phyloP scores from a whole-genome alignment of 1,140 invertebrate species.

The Batillaria attramentaria region DNA sequence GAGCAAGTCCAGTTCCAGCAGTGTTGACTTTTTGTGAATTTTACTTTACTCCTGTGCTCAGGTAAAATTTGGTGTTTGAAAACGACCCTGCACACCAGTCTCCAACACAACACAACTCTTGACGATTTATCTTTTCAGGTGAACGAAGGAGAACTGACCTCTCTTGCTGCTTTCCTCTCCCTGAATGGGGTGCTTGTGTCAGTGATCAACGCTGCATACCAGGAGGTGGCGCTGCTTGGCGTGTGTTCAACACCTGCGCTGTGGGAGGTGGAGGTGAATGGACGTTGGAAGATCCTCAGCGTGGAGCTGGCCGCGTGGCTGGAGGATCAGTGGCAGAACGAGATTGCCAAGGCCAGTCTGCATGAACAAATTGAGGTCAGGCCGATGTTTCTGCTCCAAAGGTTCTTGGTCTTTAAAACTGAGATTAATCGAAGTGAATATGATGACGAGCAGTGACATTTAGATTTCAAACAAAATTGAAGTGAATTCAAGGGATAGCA shows the following conservation, averaged over 20 bases:
- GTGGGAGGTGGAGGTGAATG: constrained; percentile 87
- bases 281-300: constrained; percentile 82
- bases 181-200: constrained; percentile 82
- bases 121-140: constrained; percentile 69
- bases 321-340: constrained; percentile 83
- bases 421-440: too few species aligned
- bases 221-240: constrained; percentile 80
- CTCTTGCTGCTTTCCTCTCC: constrained; percentile 81
- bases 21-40: too few species aligned
- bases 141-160: constrained; percentile 81
- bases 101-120: too few species aligned
- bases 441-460: too few species aligned
- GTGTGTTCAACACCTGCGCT: constrained; percentile 80
- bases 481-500: too few species aligned
- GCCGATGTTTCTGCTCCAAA: too few species aligned
- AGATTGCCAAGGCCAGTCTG: constrained; percentile 80
- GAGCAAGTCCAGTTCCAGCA: too few species aligned
- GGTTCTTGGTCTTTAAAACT: too few species aligned
- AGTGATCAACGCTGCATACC: constrained; percentile 70
- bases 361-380: constrained; percentile 77
- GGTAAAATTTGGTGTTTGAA: too few species aligned
- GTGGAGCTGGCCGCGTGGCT: constrained; percentile 85
- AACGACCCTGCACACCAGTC: too few species aligned
- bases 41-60: too few species aligned
- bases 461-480: too few species aligned